These are phyloP conservation scores for Cantharis lateralis DNA, from an alignment of 2,888 invertebrate genomes.

Conservation along the genomic window DNA sequence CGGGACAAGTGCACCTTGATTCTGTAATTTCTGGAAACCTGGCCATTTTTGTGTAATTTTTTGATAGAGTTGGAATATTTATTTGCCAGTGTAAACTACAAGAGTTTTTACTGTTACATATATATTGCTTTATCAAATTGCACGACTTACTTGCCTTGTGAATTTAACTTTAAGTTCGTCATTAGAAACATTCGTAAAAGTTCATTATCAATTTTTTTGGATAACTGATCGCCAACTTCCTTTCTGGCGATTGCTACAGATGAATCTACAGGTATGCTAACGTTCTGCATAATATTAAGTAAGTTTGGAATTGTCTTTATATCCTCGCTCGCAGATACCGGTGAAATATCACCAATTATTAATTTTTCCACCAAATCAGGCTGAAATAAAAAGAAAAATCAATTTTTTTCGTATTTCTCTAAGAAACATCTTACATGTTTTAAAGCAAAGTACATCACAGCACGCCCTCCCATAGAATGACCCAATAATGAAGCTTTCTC, in stretches of 20 bases:
- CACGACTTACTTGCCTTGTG: constrained; percentile 45
- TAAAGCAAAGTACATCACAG: constrained; percentile 84
- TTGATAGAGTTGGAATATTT: constrained; percentile 74
- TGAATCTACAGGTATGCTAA: constrained; percentile 64
- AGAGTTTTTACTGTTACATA: background rate
- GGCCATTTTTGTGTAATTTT: constrained; percentile 67
- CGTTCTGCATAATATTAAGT: constrained; percentile 69
- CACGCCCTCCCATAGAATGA: constrained; percentile 94
- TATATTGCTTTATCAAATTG: background rate
- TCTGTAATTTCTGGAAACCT: constrained; percentile 63
- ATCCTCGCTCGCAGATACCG: constrained; percentile 64
- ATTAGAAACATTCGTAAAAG: constrained; percentile 77
- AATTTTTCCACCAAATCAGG: constrained; percentile 68
- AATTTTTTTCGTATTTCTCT: background rate
- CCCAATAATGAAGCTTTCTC: constrained; percentile 75
- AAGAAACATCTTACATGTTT: constrained; percentile 61
- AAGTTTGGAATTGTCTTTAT: constrained; percentile 66
- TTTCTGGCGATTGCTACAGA: constrained; percentile 73
- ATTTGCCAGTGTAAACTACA: constrained; percentile 74
- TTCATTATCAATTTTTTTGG: constrained; percentile 60
- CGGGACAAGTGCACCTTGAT: constrained; percentile 62
- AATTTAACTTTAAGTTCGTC: constrained; percentile 71
- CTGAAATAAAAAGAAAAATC: constrained; percentile 1
- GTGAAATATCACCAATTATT: constrained; percentile 75
- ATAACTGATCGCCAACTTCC: constrained; percentile 68